Conservation (phyloP, 2,113 vertebrate genomes). For the Romanogobio albipinnatus region DNA sequence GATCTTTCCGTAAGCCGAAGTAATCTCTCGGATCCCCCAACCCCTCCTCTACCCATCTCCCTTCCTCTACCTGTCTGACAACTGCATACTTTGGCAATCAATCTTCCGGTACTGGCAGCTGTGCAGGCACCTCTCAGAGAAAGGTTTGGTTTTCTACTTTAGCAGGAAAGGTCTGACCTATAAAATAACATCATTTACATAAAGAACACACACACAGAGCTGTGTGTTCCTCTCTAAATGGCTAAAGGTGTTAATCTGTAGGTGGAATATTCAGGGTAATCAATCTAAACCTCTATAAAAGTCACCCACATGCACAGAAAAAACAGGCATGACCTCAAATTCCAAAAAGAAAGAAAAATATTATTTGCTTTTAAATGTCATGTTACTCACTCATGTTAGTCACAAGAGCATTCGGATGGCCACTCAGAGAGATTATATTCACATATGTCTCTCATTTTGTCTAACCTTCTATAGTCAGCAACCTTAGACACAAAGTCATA, state of each 20-base stretch:
- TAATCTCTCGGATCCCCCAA: constrained; percentile 20
- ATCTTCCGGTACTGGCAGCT: constrained; percentile 41
- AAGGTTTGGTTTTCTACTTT: constrained; percentile 27
- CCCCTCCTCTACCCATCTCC: not conserved
- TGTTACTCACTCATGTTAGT: not conserved
- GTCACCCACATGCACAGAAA: constrained; percentile 28
- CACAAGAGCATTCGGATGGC: not conserved
- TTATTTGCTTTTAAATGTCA: constrained; percentile 31
- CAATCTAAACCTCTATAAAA: constrained; percentile 36
- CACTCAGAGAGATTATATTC: not conserved
- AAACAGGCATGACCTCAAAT: constrained; percentile 32
- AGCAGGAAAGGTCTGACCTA: constrained; percentile 30
- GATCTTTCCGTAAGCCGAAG: constrained; percentile 15
- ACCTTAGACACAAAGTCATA: not conserved
- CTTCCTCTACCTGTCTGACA: constrained; percentile 42
- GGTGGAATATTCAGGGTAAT: constrained; percentile 13
- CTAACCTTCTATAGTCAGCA: too few species aligned
- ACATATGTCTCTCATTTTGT: too few species aligned
- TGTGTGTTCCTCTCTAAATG: constrained; percentile 1
- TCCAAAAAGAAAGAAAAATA: constrained; percentile 18
- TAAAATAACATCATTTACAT: constrained; percentile 35
- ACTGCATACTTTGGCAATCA: constrained; percentile 44
- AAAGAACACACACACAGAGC: constrained; percentile 33
- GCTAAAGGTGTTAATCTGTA: constrained; percentile 15
- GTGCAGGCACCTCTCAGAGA: constrained; percentile 30